Conservation (phyloP, 2,113 vertebrate genomes). For the Phylloscopus trochilus region DNA sequence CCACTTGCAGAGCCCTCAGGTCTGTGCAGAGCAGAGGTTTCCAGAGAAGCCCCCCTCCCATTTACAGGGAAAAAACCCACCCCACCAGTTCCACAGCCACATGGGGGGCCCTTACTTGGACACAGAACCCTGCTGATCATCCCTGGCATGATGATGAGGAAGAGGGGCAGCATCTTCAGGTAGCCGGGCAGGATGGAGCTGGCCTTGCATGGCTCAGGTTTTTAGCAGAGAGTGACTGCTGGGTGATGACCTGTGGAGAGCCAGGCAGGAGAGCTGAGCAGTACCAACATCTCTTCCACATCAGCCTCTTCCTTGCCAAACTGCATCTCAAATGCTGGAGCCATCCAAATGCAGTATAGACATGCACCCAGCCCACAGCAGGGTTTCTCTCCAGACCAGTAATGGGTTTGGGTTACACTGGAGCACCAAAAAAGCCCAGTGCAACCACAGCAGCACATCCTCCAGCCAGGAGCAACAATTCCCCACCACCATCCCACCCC, state of each 20-base stretch:
- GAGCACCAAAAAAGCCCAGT: neutral
- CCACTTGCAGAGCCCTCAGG: neutral
- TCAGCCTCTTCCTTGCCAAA: neutral
- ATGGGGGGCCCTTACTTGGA: conserved; percentile 74
- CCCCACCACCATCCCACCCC: neutral
- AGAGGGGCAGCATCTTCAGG: conserved; percentile 90
- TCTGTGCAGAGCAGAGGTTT: neutral
- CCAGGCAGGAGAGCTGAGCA: neutral
- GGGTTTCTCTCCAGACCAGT: neutral
- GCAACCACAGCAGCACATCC: neutral
- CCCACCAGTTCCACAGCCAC: fast-evolving
- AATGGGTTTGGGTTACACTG: fast-evolving
- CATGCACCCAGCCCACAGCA: fast-evolving
- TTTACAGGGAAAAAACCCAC: neutral
- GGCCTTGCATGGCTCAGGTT: conserved; percentile 87
- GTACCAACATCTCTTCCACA: neutral
- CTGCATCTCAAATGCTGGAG: neutral
- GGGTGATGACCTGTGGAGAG: conserved; percentile 85
- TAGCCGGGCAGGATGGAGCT: conserved; percentile 89
- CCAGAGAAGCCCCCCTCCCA: neutral
- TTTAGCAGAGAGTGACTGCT: conserved; percentile 87
- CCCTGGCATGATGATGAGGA: conserved; percentile 88
- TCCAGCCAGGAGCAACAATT: neutral
- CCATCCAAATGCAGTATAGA: fast-evolving
- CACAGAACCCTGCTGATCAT: conserved; percentile 93